Base-by-base conservation (phyloP, 2,888 invertebrate species). In the Harmothoe impar region DNA sequence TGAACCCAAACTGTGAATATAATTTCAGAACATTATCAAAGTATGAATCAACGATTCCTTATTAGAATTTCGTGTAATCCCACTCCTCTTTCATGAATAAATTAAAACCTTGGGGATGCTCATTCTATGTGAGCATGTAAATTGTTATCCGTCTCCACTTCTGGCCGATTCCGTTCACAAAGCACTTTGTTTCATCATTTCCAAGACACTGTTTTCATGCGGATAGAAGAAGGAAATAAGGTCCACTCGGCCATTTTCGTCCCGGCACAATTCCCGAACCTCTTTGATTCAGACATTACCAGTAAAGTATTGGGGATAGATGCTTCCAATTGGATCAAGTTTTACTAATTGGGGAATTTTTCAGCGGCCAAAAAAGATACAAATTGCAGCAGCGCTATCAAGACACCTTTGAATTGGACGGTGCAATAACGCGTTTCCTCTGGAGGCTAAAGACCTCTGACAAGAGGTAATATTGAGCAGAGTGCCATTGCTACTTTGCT, bases 331-430 rank as follows among this genome's bases (percentile, higher is more conserved):
- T 15, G 15, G 29, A 72, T 72, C 25, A 29, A 20, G 3, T 72
- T 72, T 72, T 12, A 72, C 72, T 72, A 72, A 72, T 72, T 72
- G 72, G 25, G n/a, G 25, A 25, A n/a, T 29, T 72, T 25, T 72
- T 62, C 20, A 62, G 43, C 10, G 43, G 10, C 5, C 43, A 43
- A 43, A 43, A 43, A 3, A 7, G 43, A 10, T 43, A 10, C 43
- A 43, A 43, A 43, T 43, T 43, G 43, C 43, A 10, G 43, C 43
- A 43, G 3, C 43, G 5, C 43, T n/a, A n/a, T n/a, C 43, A 43
- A 43, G 43, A 43, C 43, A 43, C 43, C 43, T 43, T 43, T 3
- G 43, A 43, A 43, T 43, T 43, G 43, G 43, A 7, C 10, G 10
- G 43, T 43, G 43, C 43, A 43, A 43, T 43, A 3, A 43, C 5